These are phyloP conservation scores for Lomographa bimaculata DNA, from an alignment of 2,888 invertebrate genomes.

Conservation along the genomic window DNA sequence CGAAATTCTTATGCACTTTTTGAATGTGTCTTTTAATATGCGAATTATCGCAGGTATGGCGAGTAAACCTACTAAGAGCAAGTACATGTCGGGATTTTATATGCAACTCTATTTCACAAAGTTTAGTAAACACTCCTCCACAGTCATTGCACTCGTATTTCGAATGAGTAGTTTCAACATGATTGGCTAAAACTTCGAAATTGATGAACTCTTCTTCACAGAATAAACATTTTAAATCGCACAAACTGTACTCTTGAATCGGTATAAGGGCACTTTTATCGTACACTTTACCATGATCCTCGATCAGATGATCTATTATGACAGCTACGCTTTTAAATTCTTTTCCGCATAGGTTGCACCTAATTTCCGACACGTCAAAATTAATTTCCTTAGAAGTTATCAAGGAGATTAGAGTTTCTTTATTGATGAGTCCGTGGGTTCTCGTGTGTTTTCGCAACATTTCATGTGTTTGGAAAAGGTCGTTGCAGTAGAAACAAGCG, in stretches of 20 bases:
- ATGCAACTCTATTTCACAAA: constrained; percentile 58
- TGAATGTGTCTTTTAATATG: constrained; percentile 44
- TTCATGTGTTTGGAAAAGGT: constrained; percentile 50
- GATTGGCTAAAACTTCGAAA: constrained; percentile 59
- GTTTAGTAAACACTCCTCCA: constrained; percentile 58
- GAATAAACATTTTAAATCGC: constrained; percentile 54
- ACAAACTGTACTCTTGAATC: constrained; percentile 57
- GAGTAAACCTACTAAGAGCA: too few species aligned
- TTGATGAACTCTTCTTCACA: constrained; percentile 59
- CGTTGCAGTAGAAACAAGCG: constrained; percentile 68
- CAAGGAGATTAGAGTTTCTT: background rate
- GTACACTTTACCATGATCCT: constrained; percentile 59
- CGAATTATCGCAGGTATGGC: constrained; percentile 53
- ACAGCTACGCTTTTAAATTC: constrained; percentile 51
- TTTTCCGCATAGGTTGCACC: constrained; percentile 62
- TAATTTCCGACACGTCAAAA: constrained; percentile 67
- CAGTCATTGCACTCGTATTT: constrained; percentile 64
- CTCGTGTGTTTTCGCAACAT: constrained; percentile 66
- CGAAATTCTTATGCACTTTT: too few species aligned
- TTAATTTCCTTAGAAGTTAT: constrained; percentile 23
- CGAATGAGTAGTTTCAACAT: constrained; percentile 58
- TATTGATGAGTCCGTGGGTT: constrained; percentile 46
- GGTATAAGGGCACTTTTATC: constrained; percentile 57
- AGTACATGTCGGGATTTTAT: constrained; percentile 55
- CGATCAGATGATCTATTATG: constrained; percentile 63